phyloP scores from a whole-genome alignment of 2,888 invertebrate species.

The Synergus itoensis region DNA sequence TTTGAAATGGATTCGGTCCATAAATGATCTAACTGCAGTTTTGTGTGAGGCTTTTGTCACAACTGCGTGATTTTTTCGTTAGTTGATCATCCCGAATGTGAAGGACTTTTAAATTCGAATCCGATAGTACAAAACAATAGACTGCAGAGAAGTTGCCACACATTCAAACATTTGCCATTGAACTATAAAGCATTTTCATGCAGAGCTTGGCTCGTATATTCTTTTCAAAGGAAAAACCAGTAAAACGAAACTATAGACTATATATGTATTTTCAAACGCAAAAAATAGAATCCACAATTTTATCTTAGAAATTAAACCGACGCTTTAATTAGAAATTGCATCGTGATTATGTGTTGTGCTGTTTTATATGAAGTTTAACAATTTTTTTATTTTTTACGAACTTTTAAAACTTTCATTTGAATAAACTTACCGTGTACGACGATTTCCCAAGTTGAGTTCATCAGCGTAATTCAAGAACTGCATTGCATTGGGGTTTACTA shows the following conservation, averaged over 20 bases:
- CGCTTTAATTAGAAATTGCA: too few species aligned
- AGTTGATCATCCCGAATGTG: constrained; percentile 8
- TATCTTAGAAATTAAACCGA: neutral
- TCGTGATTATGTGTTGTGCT: too few species aligned
- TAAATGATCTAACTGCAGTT: neutral
- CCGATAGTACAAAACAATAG: neutral
- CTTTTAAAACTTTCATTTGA: constrained; percentile 9
- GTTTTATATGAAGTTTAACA: too few species aligned
- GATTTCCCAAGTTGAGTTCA: constrained; percentile 85
- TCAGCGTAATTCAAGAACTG: constrained; percentile 89
- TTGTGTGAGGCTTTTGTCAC: neutral
- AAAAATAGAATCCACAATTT: neutral
- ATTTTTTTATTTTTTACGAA: too few species aligned
- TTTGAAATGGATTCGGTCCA: too few species aligned
- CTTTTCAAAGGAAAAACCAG: neutral
- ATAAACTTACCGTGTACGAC: constrained; percentile 84
- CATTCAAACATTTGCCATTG: neutral
- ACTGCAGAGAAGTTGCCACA: neutral
- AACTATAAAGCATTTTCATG: neutral
- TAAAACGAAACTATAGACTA: neutral
- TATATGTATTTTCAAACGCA: neutral
- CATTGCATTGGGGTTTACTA: constrained; percentile 90
- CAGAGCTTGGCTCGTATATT: neutral
- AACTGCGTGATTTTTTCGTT: constrained; percentile 14
- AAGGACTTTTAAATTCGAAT: neutral